Conservation (phyloP, 2,113 vertebrate genomes). For the Hippotragus niger region DNA sequence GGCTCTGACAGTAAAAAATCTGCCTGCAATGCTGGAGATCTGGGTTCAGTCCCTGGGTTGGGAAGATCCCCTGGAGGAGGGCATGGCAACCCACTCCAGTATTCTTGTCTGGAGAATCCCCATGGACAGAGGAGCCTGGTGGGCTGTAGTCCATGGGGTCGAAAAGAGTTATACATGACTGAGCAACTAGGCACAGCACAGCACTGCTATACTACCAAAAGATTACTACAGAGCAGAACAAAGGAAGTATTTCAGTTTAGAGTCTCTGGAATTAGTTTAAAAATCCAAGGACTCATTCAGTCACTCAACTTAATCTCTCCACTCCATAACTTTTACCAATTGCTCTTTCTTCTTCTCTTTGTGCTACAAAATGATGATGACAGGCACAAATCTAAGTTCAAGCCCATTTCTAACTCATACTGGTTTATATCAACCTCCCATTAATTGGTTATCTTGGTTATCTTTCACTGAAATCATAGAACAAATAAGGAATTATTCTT, state of each 20-base stretch:
- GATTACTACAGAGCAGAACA: neutral
- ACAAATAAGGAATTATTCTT: neutral
- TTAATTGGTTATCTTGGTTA: neutral
- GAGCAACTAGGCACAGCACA: neutral
- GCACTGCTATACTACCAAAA: neutral
- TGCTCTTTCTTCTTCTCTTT: neutral
- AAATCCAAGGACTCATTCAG: neutral
- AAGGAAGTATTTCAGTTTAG: neutral
- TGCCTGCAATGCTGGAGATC: neutral
- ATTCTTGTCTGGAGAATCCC: neutral
- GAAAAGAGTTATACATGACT: neutral
- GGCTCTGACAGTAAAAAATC: neutral
- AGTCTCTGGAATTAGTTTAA: neutral
- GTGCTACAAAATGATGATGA: neutral
- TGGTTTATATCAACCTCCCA: neutral
- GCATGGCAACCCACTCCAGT: neutral
- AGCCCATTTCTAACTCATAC: neutral
- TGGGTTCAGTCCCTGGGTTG: neutral
- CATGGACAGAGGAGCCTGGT: neutral
- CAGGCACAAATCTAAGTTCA: neutral
- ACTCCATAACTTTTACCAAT: neutral
- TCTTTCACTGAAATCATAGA: neutral
- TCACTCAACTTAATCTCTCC: neutral
- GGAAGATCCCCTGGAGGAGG: neutral
- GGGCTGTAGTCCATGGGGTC: neutral